Evolutionary conservation across 2,113 vertebrate species (phyloP).

Genomic region (Amblyopsis rosae): DNA sequence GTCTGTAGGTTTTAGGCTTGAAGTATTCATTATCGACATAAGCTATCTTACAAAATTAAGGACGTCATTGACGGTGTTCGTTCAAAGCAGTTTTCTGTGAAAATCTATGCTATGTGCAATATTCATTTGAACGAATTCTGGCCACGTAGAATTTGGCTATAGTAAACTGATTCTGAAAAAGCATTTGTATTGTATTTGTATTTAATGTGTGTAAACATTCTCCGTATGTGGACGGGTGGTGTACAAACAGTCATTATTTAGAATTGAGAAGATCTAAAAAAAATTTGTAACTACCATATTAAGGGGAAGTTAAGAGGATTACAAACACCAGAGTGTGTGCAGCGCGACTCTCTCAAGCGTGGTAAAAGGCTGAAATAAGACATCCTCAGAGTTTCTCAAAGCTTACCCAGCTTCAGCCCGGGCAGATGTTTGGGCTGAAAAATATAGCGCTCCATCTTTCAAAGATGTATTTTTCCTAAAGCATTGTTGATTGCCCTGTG

Average conservation of each 20-base stretch:
- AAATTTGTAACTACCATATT: no score
- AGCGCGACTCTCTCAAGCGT: slow-evolving; percentile 10
- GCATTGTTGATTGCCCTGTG: slow-evolving; percentile 96
- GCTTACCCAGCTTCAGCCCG: slow-evolving; percentile 58
- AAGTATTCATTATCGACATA: no score
- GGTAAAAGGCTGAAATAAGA: slow-evolving; percentile 27
- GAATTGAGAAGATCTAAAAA: neutral
- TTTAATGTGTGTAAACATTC: no score
- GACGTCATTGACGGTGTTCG: no score
- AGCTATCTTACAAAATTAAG: no score
- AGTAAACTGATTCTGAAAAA: no score
- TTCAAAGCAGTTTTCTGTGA: no score
- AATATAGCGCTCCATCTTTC: slow-evolving; percentile 81
- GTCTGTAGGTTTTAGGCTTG: no score
- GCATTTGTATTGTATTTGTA: no score
- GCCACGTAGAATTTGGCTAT: no score
- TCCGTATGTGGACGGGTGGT: neutral
- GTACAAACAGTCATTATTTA: slow-evolving; percentile 11
- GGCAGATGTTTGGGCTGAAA: slow-evolving; percentile 71
- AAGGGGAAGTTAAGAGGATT: slow-evolving; percentile 19
- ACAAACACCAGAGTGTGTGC: slow-evolving; percentile 15
- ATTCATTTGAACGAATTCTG: no score
- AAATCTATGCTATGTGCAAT: no score
- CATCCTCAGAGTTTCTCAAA: slow-evolving; percentile 69
- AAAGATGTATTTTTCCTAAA: slow-evolving; percentile 87